Evolutionary conservation across 2,113 vertebrate genomes (phyloP), one percentile per base, ranked within the genome.

Genomic region (Galbula dea): DNA sequence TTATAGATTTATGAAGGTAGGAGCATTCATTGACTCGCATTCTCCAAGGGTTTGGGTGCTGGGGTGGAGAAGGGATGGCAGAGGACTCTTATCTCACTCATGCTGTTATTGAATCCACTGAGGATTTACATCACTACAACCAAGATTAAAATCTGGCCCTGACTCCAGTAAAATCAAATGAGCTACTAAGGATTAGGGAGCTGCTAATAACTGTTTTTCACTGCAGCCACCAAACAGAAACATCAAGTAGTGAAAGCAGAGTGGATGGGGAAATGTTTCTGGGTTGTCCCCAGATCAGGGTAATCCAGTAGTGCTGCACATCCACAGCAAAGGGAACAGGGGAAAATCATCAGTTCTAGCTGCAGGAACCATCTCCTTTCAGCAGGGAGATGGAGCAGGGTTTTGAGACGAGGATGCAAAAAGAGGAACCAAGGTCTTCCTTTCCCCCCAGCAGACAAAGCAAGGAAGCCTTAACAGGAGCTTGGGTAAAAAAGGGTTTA

Each of bases 81-180:
- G 54, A 67, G 76, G 34, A 32, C 32, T 59, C 77, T 81, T 66
- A 59, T 69, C 91, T 71, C 7, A 1, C 66, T 83, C 34, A 12
- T 0, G 1, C 43, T 52, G 6, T 62, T 61, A 46, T 29, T 0
- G 7, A 73, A 74, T 80, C 69, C 2, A 9, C 10, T 7, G n/a
- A 92, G 66, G 74, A 82, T 79, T 94, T 96, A 82, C 52, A 79
- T 52, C 57, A 30, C 26, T 58, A 54, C 48, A 62, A 59, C 62
- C 54, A 37, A 91, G 85, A 94, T 82, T 72, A 91, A 78, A 75
- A 95, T 87, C 88, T 79, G 57, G 15, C 61, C 74, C 61, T 4
- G 32, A 49, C 63, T 82, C 73, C 43, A 41, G 65, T 67, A 69
- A 91, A 92, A 91, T 37, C 26, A 54, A 92, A 68, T 19, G 59